These are phyloP conservation scores for Dasypolia templi DNA, from an alignment of 2,888 invertebrate genomes.

Conservation along the genomic window DNA sequence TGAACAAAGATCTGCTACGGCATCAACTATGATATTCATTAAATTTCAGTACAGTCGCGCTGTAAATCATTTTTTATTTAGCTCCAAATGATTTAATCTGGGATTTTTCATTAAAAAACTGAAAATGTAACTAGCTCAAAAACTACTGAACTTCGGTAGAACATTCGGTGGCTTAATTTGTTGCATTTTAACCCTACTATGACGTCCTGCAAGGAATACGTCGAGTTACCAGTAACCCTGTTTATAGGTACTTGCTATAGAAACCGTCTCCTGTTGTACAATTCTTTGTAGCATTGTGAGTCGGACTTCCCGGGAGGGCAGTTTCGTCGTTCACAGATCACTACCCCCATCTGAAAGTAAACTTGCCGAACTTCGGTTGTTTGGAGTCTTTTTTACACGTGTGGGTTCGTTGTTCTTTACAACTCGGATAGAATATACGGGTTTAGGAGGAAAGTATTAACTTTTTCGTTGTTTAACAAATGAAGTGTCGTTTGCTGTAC, in stretches of 20 bases:
- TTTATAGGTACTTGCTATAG: background rate
- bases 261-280: conserved; percentile 2
- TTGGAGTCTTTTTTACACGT: conserved; percentile 60
- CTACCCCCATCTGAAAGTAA: conserved; percentile 64
- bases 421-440: conserved; percentile 66
- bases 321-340: conserved; percentile 70
- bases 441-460: conserved; percentile 53
- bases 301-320: conserved; percentile 60
- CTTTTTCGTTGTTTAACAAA: conserved; percentile 47
- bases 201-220: too few species aligned
- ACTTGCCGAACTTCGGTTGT: conserved; percentile 62
- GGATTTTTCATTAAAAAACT: too few species aligned
- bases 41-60: too few species aligned
- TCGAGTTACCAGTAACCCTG: too few species aligned
- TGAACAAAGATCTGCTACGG: too few species aligned
- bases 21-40: too few species aligned
- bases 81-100: too few species aligned
- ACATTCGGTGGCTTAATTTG: too few species aligned
- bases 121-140: too few species aligned
- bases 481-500: background rate
- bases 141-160: too few species aligned
- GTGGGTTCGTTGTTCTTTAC: conserved; percentile 64
- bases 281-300: conserved; percentile 23
- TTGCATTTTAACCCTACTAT: too few species aligned
- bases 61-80: too few species aligned